phyloP scores from a whole-genome alignment of 2,888 invertebrate species.

The Anorthoa munda region DNA sequence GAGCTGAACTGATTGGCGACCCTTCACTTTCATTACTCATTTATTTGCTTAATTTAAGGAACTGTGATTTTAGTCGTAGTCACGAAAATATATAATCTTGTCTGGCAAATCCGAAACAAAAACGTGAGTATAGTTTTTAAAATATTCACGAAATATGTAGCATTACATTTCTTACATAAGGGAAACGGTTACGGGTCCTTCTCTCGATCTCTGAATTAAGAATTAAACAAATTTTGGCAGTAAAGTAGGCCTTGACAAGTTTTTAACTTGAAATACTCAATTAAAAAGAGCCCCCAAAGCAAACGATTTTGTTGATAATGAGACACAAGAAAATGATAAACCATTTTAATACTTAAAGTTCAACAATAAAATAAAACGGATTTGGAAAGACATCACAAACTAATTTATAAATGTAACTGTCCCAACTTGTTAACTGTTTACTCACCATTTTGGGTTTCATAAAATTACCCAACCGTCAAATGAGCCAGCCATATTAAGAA shows the following conservation, averaged over 20 bases:
- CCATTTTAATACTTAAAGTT: neutral
- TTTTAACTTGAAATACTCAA: too few species aligned
- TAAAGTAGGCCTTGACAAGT: too few species aligned
- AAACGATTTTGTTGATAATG: neutral
- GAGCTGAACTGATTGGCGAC: constrained; percentile 40
- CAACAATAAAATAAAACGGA: constrained; percentile 5
- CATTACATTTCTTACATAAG: neutral
- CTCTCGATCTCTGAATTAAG: too few species aligned
- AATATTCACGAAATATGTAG: neutral
- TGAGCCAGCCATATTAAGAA: constrained; percentile 34
- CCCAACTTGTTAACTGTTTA: constrained; percentile 4
- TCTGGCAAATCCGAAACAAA: neutral
- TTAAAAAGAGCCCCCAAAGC: too few species aligned
- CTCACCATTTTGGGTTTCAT: constrained; percentile 27
- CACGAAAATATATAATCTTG: constrained; percentile 13
- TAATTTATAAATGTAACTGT: constrained; percentile 19
- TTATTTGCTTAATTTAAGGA: constrained; percentile 34
- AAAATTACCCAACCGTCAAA: constrained; percentile 49
- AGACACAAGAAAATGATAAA: neutral
- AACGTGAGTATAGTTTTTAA: neutral
- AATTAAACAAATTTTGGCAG: too few species aligned
- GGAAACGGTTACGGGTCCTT: too few species aligned
- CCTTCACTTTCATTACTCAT: constrained; percentile 53
- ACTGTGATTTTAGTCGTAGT: constrained; percentile 12
- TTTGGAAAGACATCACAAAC: constrained; percentile 10